These are phyloP conservation scores for Netelia melanura DNA, from an alignment of 2,888 invertebrate genomes.

Conservation along the genomic window DNA sequence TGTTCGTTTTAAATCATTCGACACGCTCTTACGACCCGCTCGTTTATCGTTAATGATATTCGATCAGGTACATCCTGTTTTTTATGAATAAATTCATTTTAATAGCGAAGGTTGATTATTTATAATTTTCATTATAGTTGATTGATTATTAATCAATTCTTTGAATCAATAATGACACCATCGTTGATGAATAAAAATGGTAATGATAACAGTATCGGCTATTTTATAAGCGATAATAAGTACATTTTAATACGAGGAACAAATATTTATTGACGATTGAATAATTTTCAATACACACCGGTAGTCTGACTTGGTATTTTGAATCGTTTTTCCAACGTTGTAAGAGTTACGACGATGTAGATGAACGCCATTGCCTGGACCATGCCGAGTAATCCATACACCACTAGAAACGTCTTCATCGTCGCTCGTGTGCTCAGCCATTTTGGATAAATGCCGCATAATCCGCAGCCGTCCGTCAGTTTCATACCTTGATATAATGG, in stretches of 20 bases:
- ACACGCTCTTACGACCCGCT: too few relatives aligned
- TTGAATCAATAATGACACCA: too few relatives aligned
- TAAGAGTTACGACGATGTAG: slow-evolving; percentile 88
- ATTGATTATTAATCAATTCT: too few relatives aligned
- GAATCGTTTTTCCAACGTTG: slow-evolving; percentile 89
- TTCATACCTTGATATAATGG: slow-evolving; percentile 61
- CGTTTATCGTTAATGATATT: too few relatives aligned
- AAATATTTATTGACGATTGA: background rate
- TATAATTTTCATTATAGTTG: background rate
- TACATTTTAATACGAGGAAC: too few relatives aligned
- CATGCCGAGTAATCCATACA: slow-evolving; percentile 88
- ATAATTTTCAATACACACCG: slow-evolving; percentile 83
- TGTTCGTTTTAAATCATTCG: too few relatives aligned
- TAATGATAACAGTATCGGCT: too few relatives aligned
- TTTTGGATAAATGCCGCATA: slow-evolving; percentile 86
- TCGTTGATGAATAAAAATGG: too few relatives aligned
- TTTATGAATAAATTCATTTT: too few relatives aligned
- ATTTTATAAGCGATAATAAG: too few relatives aligned
- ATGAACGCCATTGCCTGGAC: slow-evolving; percentile 89
- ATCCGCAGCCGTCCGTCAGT: slow-evolving; percentile 85
- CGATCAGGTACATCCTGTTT: too few relatives aligned
- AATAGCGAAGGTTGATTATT: background rate
- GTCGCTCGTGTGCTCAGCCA: slow-evolving; percentile 88
- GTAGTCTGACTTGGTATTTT: slow-evolving; percentile 89
- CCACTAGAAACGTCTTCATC: slow-evolving; percentile 87